Conservation (phyloP, 2,113 vertebrate genomes). For the Ictalurus punctatus region DNA sequence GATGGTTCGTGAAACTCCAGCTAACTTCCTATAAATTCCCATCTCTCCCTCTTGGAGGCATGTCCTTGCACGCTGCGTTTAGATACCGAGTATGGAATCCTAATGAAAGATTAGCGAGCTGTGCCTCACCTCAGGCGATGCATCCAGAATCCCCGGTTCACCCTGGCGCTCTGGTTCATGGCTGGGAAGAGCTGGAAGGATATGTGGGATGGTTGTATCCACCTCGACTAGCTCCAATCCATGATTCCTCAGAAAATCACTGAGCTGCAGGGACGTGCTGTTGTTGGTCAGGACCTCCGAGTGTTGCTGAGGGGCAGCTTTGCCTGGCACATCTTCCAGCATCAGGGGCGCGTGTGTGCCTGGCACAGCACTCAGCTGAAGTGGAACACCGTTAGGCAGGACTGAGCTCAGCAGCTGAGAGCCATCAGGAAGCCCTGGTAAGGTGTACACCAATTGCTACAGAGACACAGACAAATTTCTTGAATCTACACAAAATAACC, state of each 20-base stretch:
- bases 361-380: not conserved
- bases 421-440: conserved; percentile 1
- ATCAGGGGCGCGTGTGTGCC: conserved; percentile 11
- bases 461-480: not conserved
- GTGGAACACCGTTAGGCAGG: conserved; percentile 1
- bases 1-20: not conserved
- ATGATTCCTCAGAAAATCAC: conserved; percentile 21
- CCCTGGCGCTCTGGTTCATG: conserved; percentile 1
- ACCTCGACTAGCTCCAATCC: conserved; percentile 44
- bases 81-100: not conserved
- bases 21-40: not conserved
- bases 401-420: conserved; percentile 31
- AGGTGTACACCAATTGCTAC: conserved; percentile 36
- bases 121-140: conserved; percentile 41
- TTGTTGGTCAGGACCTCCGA: not conserved
- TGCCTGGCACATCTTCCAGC: not conserved
- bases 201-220: conserved; percentile 33
- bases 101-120: not conserved
- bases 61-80: not conserved
- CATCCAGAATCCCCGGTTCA: not conserved
- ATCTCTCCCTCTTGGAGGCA: not conserved
- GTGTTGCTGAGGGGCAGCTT: conserved; percentile 1
- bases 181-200: conserved; percentile 2
- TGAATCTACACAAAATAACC: not conserved
- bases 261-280: not conserved